These are phyloP conservation scores for Ardeotis arabs DNA, from an alignment of 2,113 vertebrate genomes.

Conservation along the genomic window DNA sequence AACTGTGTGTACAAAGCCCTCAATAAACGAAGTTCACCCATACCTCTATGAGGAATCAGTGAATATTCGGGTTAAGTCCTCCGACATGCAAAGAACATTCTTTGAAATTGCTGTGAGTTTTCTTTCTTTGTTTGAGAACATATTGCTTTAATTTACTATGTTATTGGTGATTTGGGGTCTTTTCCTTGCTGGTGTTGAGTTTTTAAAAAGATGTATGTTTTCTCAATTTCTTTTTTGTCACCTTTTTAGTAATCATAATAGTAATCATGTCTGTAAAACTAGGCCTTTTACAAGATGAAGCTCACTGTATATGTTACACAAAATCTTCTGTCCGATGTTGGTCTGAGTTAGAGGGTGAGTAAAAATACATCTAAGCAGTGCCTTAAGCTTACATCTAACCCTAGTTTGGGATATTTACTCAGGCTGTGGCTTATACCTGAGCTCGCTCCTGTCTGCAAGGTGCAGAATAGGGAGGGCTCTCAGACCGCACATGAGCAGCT, in stretches of 20 bases:
- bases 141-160: conserved; percentile 35
- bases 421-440: background rate
- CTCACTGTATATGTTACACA: background rate
- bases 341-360: background rate
- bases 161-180: background rate
- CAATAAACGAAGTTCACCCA: too few species aligned
- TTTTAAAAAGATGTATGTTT: background rate
- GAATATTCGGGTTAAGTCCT: too few species aligned
- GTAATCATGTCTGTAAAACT: background rate
- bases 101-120: conserved; percentile 13
- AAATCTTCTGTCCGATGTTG: background rate
- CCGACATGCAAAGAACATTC: background rate
- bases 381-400: background rate
- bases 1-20: too few species aligned
- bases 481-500: background rate
- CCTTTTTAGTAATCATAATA: background rate
- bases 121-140: background rate
- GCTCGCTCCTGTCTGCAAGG: background rate
- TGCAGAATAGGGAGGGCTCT: background rate
- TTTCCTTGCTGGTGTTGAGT: background rate
- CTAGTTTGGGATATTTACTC: background rate
- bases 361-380: background rate
- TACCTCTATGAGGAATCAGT: too few species aligned
- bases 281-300: background rate
- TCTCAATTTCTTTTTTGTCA: background rate